Evolutionary conservation across 2,113 vertebrate genomes (phyloP).

Genomic region (Amphilophus citrinellus): DNA sequence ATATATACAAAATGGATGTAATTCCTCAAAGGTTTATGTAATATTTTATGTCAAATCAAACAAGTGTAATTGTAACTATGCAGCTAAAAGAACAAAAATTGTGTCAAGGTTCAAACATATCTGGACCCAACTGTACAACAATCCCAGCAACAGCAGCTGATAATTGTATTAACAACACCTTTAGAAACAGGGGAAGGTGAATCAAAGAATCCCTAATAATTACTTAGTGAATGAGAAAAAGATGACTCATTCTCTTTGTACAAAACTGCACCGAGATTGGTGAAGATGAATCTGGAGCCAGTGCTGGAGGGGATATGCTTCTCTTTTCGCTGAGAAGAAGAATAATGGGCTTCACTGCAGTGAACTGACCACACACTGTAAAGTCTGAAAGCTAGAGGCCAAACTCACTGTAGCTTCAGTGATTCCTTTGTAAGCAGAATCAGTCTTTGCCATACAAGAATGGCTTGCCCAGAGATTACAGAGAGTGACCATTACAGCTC

Average conservation of each 20-base stretch:
- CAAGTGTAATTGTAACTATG: neutral
- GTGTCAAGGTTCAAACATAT: neutral
- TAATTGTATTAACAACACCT: slow-evolving; percentile 27
- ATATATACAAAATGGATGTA: neutral
- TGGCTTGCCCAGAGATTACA: slow-evolving; percentile 42
- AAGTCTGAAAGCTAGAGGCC: slow-evolving; percentile 65
- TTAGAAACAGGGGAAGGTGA: slow-evolving; percentile 23
- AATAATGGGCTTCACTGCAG: slow-evolving; percentile 63
- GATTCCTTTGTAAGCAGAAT: slow-evolving; percentile 66
- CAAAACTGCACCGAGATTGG: slow-evolving; percentile 27
- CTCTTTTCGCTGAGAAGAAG: slow-evolving; percentile 49
- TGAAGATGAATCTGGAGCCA: slow-evolving; percentile 21
- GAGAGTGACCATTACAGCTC: slow-evolving; percentile 39
- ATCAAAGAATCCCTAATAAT: slow-evolving; percentile 32
- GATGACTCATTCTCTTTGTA: slow-evolving; percentile 15
- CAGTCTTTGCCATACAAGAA: slow-evolving; percentile 46
- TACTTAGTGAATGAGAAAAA: slow-evolving; percentile 3
- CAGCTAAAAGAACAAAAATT: neutral
- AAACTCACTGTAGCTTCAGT: slow-evolving; percentile 67
- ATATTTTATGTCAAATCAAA: too few species aligned
- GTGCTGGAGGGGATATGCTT: slow-evolving; percentile 41
- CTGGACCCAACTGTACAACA: neutral
- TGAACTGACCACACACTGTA: slow-evolving; percentile 70
- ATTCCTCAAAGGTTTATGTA: too few species aligned
- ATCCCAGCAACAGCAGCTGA: neutral